phyloP scores from a whole-genome alignment of 2,113 vertebrate genomes.

The Motacilla alba region DNA sequence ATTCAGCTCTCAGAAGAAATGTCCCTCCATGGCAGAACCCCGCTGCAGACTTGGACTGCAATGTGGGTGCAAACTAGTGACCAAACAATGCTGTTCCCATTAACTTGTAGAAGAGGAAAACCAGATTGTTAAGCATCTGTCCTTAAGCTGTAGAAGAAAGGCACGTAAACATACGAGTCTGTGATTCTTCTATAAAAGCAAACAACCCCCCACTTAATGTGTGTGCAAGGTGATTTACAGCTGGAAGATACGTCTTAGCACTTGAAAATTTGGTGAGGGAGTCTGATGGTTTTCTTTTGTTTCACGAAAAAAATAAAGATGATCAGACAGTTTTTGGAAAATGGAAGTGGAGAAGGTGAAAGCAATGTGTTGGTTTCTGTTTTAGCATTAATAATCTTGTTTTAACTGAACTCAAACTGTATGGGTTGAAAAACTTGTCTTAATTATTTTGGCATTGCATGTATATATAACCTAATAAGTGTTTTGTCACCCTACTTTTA shows the following conservation, averaged over 20 bases:
- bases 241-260: not conserved
- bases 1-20: not conserved
- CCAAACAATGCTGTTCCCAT: not conserved
- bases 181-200: not conserved
- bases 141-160: not conserved
- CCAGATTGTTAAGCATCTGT: not conserved
- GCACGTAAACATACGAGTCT: not conserved
- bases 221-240: not conserved
- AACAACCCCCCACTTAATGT: not conserved
- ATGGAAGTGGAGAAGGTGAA: not conserved
- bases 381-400: not conserved
- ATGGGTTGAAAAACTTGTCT: not conserved
- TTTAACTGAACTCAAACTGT: not conserved
- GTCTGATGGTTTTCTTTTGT: not conserved
- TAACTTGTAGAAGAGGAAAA: not conserved
- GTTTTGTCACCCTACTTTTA: slow-evolving; percentile 15
- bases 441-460: not conserved
- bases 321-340: not conserved
- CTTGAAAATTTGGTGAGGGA: not conserved
- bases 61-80: not conserved
- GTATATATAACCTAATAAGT: not conserved
- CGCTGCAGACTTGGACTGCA: not conserved
- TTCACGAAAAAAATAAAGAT: not conserved
- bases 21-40: not conserved
- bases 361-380: not conserved